Evolutionary conservation across 2,888 invertebrate species (phyloP).

Genomic region (Sesia apiformis): DNA sequence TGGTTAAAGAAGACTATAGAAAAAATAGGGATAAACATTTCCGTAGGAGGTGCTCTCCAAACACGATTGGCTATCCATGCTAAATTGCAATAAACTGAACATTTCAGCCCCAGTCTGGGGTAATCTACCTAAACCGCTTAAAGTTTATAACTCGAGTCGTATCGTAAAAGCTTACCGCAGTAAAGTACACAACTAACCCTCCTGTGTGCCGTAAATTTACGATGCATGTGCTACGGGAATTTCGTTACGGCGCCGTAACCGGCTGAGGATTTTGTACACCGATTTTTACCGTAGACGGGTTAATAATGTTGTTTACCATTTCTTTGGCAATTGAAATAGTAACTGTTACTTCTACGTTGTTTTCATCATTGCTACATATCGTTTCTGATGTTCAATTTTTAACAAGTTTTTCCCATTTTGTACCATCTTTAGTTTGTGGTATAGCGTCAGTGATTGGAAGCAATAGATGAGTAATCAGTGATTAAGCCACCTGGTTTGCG

Average conservation of each 20-base stretch:
- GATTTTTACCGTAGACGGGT: slow-evolving; percentile 34
- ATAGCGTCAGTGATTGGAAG: too few species aligned
- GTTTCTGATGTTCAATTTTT: too few species aligned
- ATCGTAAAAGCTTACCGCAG: slow-evolving; percentile 53
- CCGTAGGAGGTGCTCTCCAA: too few species aligned
- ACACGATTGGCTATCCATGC: too few species aligned
- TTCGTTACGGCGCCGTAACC: slow-evolving; percentile 47
- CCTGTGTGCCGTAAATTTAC: slow-evolving; percentile 61
- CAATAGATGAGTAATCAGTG: too few species aligned
- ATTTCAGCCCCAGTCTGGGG: neutral
- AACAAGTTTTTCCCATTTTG: too few species aligned
- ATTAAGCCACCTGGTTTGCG: too few species aligned
- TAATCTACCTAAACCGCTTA: neutral
- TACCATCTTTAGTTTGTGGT: too few species aligned
- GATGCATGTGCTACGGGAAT: slow-evolving; percentile 61
- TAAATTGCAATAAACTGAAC: neutral
- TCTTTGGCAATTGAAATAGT: neutral
- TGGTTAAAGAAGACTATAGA: too few species aligned
- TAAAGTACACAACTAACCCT: slow-evolving; percentile 67
- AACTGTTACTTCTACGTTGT: too few species aligned
- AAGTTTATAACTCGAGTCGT: slow-evolving; percentile 1
- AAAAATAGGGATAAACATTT: too few species aligned
- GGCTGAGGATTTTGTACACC: slow-evolving; percentile 42
- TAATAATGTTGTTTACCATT: neutral
- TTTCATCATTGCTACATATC: too few species aligned